A percentile compares a stretch with the other conserved stretches of the same genome.
phyloP scores from a whole-genome alignment of 1,140 invertebrate species.

The Chironomus tepperi region DNA sequence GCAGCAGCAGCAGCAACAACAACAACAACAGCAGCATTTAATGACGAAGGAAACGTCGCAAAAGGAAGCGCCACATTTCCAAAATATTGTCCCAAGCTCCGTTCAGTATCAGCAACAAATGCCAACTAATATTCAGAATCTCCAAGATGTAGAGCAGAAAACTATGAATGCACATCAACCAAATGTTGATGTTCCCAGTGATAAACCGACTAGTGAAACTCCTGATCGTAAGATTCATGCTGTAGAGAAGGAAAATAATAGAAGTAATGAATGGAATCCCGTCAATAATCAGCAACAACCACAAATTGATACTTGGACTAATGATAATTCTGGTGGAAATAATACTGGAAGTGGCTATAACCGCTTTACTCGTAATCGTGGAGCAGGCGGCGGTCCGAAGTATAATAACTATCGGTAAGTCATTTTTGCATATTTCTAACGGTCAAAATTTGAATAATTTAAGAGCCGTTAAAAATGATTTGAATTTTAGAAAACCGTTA shows the following conservation, averaged over 20 bases:
- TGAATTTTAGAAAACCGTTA: background rate
- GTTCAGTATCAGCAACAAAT: background rate
- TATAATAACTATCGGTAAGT: background rate
- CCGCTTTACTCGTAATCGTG: background rate
- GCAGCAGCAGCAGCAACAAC: background rate
- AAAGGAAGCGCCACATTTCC: too few species aligned
- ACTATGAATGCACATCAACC: background rate
- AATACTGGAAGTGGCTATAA: background rate
- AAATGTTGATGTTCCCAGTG: background rate
- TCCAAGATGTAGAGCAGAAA: background rate
- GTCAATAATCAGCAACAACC: background rate
- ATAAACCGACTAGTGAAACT: background rate
- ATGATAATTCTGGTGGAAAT: background rate
- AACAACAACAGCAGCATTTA: background rate
- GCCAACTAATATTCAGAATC: background rate
- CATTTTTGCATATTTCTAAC: too few species aligned
- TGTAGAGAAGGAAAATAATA: background rate
- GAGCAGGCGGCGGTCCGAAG: background rate
- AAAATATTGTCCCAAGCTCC: too few species aligned
- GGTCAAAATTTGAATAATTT: too few species aligned
- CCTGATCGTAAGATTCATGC: background rate
- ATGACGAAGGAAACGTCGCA: too few species aligned
- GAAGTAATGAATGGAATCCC: background rate
- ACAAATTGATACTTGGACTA: constrained; percentile 13
- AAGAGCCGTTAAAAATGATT: background rate